Percentiles rank a stretch among this genome's conserved stretches.
phyloP scores from a whole-genome alignment of 2,113 vertebrate species.

The Murina feae region DNA sequence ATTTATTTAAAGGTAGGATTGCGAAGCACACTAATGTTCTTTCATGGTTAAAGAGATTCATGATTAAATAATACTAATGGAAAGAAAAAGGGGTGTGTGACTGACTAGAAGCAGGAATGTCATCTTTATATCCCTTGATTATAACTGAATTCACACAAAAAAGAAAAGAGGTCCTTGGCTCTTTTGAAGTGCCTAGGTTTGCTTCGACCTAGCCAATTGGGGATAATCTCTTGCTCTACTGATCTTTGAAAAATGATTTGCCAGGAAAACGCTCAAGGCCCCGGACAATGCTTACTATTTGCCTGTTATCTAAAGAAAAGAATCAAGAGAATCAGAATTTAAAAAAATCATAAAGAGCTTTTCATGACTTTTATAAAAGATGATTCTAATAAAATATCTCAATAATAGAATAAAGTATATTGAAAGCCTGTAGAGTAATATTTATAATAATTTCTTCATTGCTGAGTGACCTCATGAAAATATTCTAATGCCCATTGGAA shows the following conservation, averaged over 20 bases:
- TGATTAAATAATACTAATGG: conserved; percentile 59
- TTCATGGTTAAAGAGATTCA: conserved; percentile 48
- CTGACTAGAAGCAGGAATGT: conserved; percentile 30
- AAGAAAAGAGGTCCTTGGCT: not conserved
- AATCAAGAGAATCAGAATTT: not conserved
- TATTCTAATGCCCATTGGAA: not conserved
- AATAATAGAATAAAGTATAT: conserved; percentile 16
- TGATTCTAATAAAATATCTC: conserved; percentile 5
- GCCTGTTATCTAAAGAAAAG: not conserved
- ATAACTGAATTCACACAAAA: conserved; percentile 42
- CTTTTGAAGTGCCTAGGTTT: conserved; percentile 41
- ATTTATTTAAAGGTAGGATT: conserved; percentile 42
- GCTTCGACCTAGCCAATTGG: conserved; percentile 1
- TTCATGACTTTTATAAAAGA: not conserved
- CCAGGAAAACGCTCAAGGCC: conserved; percentile 40
- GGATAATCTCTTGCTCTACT: conserved; percentile 46
- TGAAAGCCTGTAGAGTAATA: not conserved
- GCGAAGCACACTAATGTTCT: conserved; percentile 6
- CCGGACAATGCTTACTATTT: not conserved
- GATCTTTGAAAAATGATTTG: conserved; percentile 56
- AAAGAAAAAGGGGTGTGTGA: conserved; percentile 8
- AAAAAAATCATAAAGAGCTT: not conserved
- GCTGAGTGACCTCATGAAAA: conserved; percentile 26
- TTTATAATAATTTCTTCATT: not conserved
- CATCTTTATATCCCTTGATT: conserved; percentile 61